Percentiles rank a stretch among this genome's conserved stretches.
These are phyloP conservation scores for Pristionchus entomophagus DNA, from an alignment of 2,888 invertebrate species.

Conservation along the genomic window DNA sequence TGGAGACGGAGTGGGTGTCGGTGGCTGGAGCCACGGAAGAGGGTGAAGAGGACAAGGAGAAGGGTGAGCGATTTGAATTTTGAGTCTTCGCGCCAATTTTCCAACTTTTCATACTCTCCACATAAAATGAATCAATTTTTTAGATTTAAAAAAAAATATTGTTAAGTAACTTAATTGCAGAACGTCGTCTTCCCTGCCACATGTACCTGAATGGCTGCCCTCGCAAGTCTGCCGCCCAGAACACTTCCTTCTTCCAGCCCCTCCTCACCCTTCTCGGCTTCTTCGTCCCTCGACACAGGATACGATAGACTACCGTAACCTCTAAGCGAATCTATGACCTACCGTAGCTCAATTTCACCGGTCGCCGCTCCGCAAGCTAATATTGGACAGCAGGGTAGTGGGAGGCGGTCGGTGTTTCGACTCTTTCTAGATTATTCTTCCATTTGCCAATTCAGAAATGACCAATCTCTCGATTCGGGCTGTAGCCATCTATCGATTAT, in stretches of 20 bases:
- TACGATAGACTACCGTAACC: conserved; percentile 28
- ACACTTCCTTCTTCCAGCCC: conserved; percentile 46
- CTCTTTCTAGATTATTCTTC: neutral
- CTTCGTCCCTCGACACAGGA: conserved; percentile 20
- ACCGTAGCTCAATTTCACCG: neutral
- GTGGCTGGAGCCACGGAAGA: conserved; percentile 64
- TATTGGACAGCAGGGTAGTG: conserved; percentile 14
- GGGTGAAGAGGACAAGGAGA: conserved; percentile 54
- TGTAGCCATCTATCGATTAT: neutral
- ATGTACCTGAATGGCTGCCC: conserved; percentile 75
- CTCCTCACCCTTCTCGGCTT: conserved; percentile 44
- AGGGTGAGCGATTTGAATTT: conserved; percentile 52
- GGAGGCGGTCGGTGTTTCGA: neutral
- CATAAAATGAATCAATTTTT: neutral
- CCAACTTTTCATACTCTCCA: neutral
- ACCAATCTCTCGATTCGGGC: neutral
- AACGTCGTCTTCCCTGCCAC: conserved; percentile 72
- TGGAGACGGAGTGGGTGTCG: conserved; percentile 73
- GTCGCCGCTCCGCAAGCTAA: conserved; percentile 10
- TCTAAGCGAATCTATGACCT: neutral
- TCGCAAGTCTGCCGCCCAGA: conserved; percentile 50
- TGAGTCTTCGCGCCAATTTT: neutral
- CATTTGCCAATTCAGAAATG: neutral
- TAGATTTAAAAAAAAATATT: too few species aligned
- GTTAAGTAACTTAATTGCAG: conserved; percentile 51